Conservation (phyloP, 2,888 invertebrate species). For the Caenorhabditis sp. region DNA sequence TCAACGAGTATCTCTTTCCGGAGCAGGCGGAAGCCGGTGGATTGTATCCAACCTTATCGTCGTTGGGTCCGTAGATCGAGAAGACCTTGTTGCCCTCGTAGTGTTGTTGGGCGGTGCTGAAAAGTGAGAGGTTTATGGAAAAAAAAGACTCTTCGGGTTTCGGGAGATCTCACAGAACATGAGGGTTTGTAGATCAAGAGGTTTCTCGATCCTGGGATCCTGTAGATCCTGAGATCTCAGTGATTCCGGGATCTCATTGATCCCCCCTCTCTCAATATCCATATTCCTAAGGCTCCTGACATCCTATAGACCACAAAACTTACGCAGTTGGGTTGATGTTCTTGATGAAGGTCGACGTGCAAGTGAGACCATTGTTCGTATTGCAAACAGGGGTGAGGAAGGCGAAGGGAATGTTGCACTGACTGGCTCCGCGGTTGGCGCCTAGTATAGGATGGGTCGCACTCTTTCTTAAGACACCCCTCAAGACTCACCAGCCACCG, state of each 20-base stretch:
- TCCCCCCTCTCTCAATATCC: too few relatives aligned
- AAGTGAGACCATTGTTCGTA: conserved; percentile 74
- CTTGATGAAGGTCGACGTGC: conserved; percentile 72
- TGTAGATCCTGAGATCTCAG: too few relatives aligned
- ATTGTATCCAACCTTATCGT: conserved; percentile 19
- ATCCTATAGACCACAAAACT: conserved; percentile 27
- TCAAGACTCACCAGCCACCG: conserved; percentile 59
- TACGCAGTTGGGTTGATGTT: conserved; percentile 72
- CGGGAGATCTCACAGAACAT: too few relatives aligned
- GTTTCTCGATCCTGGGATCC: too few relatives aligned
- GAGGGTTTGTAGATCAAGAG: too few relatives aligned
- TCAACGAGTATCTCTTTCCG: not conserved
- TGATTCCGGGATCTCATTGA: too few relatives aligned
- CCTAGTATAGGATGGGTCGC: conserved; percentile 44
- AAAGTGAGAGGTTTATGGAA: not conserved
- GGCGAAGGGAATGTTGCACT: conserved; percentile 72
- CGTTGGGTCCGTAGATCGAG: conserved; percentile 35
- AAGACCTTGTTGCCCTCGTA: conserved; percentile 10
- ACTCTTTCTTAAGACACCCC: too few relatives aligned
- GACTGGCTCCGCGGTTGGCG: conserved; percentile 76
- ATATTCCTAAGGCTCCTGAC: too few relatives aligned
- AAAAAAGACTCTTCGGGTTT: too few relatives aligned
- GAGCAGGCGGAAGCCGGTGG: not conserved
- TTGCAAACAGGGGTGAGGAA: conserved; percentile 72
- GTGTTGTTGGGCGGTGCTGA: not conserved